Percentiles rank a stretch among this genome's conserved stretches.
Evolutionary conservation across 2,888 invertebrate species (phyloP).

Genomic region (Ashinkailepas kermadecensis): DNA sequence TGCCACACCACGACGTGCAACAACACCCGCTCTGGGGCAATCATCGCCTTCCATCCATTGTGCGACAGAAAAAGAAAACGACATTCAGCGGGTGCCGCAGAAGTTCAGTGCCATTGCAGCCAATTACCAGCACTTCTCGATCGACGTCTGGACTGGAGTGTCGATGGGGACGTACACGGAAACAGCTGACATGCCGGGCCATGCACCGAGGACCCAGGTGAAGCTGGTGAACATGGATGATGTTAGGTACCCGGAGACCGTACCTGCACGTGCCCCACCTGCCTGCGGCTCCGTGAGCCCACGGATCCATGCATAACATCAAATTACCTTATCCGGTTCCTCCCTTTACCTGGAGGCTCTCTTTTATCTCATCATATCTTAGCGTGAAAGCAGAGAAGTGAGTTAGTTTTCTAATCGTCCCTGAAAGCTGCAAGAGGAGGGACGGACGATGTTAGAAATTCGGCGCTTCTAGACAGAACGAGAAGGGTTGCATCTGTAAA

Average conservation of each 20-base stretch:
- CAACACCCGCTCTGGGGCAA: no score
- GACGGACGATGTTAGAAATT: no score
- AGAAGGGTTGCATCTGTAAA: no score
- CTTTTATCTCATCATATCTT: slow-evolving; percentile 14
- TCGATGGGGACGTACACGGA: neutral
- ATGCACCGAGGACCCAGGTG: neutral
- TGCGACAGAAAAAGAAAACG: no score
- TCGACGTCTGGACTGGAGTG: no score
- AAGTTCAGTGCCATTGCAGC: no score
- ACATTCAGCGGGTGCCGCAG: no score
- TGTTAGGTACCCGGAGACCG: neutral
- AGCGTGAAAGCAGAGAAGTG: slow-evolving; percentile 16
- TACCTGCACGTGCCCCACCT: no score
- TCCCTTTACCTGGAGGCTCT: slow-evolving; percentile 7
- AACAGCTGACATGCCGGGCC: neutral
- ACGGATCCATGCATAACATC: neutral
- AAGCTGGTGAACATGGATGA: neutral
- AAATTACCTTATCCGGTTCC: neutral
- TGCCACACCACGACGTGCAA: no score
- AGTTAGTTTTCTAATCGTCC: neutral
- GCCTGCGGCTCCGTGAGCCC: neutral
- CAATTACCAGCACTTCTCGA: no score
- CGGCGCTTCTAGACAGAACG: no score
- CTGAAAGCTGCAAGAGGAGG: neutral
- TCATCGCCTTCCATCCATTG: no score